Evolutionary conservation across 2,113 vertebrate species (phyloP).

Genomic region (Mormoops blainvillei): DNA sequence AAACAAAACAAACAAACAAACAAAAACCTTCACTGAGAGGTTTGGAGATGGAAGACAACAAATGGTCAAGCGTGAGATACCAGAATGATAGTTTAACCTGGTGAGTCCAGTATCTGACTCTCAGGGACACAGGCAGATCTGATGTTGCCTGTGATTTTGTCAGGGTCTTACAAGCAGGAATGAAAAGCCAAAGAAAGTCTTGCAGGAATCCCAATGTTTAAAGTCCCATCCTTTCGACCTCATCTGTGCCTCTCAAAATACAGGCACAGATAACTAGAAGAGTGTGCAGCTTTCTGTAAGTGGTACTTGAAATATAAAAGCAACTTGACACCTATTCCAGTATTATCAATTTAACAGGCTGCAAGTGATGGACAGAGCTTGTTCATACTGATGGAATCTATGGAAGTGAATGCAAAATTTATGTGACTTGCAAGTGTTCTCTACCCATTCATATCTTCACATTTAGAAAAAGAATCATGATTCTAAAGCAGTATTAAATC

Average conservation of each 20-base stretch:
- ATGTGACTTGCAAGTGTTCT: background rate
- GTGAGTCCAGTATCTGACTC: background rate
- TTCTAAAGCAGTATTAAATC: background rate
- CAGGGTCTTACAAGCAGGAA: background rate
- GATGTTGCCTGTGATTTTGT: background rate
- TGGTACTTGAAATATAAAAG: background rate
- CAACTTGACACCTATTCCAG: background rate
- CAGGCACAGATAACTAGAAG: background rate
- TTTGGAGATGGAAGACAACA: background rate
- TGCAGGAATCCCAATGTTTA: background rate
- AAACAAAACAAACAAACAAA: background rate
- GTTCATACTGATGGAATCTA: background rate
- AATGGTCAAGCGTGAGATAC: rapidly evolving
- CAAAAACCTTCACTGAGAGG: background rate
- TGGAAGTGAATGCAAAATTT: background rate
- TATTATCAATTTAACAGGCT: background rate
- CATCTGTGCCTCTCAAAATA: background rate
- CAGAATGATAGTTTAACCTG: background rate
- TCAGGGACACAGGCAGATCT: background rate
- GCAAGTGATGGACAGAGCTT: background rate
- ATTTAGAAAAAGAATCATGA: background rate
- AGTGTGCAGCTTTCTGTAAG: background rate
- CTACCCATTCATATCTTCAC: background rate
- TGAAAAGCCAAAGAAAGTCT: background rate
- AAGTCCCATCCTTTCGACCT: background rate